Evolutionary conservation across 2,888 invertebrate species (phyloP).

Genomic region (Microctonus brassicae): DNA sequence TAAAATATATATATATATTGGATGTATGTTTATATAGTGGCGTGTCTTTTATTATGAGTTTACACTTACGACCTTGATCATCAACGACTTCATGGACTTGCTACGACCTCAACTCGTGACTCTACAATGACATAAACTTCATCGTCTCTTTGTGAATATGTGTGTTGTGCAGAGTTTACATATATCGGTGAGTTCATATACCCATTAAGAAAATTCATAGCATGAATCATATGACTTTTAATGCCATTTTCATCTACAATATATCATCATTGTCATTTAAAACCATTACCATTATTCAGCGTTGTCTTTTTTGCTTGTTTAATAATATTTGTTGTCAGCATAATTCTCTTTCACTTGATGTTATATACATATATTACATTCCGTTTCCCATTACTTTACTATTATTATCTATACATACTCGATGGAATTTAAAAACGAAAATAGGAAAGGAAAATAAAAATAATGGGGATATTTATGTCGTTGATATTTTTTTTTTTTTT

Average conservation of each 20-base stretch:
- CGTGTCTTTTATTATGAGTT: conserved; percentile 26
- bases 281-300: conserved; percentile 7
- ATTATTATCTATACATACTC: background rate
- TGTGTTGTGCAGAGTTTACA: background rate
- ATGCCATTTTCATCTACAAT: conserved; percentile 22
- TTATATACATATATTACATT: conserved; percentile 2
- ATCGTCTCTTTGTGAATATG: background rate
- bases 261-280: background rate
- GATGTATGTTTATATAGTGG: background rate
- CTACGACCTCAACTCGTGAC: conserved; percentile 31
- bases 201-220: conserved; percentile 21
- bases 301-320: background rate
- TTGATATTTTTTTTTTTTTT: background rate
- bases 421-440: background rate
- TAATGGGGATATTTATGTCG: conserved; percentile 6
- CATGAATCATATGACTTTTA: conserved; percentile 23
- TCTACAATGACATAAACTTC: conserved; percentile 24
- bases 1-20: background rate
- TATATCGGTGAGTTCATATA: background rate
- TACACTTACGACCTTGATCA: conserved; percentile 25
- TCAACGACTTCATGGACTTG: conserved; percentile 16
- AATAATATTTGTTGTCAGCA: background rate
- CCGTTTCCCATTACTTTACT: background rate
- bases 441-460: background rate
- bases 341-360: background rate